Conservation (phyloP, 2,888 invertebrate genomes). For the Synanthedon formicaeformis region DNA sequence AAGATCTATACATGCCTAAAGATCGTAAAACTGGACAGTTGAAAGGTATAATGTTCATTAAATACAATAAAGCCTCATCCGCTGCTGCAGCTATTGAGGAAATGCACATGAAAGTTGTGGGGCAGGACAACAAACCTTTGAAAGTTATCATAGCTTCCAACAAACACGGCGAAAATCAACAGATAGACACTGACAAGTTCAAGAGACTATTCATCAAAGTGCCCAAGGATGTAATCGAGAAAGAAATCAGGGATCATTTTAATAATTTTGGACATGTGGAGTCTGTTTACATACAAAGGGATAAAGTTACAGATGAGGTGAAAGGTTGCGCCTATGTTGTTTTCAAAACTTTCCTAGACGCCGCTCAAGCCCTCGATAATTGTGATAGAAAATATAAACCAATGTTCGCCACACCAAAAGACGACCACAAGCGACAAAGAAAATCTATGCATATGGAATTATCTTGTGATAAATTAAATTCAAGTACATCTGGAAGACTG, state of each 20-base stretch:
- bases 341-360: constrained; percentile 82
- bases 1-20: constrained; percentile 90
- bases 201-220: constrained; percentile 89
- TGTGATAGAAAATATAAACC: constrained; percentile 88
- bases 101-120: constrained; percentile 83
- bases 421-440: constrained; percentile 46
- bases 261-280: constrained; percentile 87
- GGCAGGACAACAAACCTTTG: constrained; percentile 79
- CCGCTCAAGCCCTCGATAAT: constrained; percentile 89
- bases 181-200: constrained; percentile 31
- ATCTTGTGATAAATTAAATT: constrained; percentile 6
- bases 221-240: constrained; percentile 81
- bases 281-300: constrained; percentile 81
- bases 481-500: constrained; percentile 8
- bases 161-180: constrained; percentile 20
- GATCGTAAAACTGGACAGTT: constrained; percentile 85
- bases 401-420: constrained; percentile 90
- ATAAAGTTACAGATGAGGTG: constrained; percentile 80
- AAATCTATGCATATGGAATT: constrained; percentile 25
- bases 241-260: constrained; percentile 84
- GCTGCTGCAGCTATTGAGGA: constrained; percentile 90
- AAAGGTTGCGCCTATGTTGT: constrained; percentile 94
- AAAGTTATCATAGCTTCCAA: constrained; percentile 91
- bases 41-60: constrained; percentile 93
- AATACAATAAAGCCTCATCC: constrained; percentile 90